Evolutionary conservation across 2,113 vertebrate genomes (phyloP), one percentile per base, ranked within the genome.

Genomic region (Lepus timidus): DNA sequence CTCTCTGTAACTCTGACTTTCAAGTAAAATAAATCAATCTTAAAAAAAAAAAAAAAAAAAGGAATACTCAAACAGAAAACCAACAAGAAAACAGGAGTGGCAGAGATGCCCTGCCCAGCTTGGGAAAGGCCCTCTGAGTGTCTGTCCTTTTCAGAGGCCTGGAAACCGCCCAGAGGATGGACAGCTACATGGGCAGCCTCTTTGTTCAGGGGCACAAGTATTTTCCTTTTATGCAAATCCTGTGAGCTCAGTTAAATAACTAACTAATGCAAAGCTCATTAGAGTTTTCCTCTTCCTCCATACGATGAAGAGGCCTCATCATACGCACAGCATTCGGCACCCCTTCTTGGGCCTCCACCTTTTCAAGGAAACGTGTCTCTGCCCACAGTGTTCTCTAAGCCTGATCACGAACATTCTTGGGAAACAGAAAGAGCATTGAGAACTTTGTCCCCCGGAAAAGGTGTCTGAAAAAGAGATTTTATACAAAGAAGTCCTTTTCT

Each of bases 71-170:
- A 44, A 44, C 6, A 44, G 44, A 44, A 44, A 44, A 44, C 44
- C 44, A 44, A 44, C 44, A 44, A 44, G 44, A 44, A 44, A 44
- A 44, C 44, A 44, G 44, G 44, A 67, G 4, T 49, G 90, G 78
- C 88, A 92, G 61, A 70, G 49, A 93, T 92, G 93, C 64, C 79
- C 65, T 85, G 89, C 93, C 85, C 95, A 93, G 73, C 78, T 90
- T 93, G 52, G 86, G 79, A 83, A 90, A 73, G 39, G 96, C 88
- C 89, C 88, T 78, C 4, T 65, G 86, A 82, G 65, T 82, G 92
- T 86, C 67, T 90, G 61, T 62, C 96, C 84, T 90, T 95, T 83
- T 90, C 88, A 68, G 88, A 94, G 61, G 61, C 68, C 85, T 64
- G 75, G 85, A 91, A 91, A 62, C 36, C 36, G 51, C 95, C 70